Percentiles rank a stretch among this genome's conserved stretches.
Conservation (phyloP, 2,888 invertebrate species). For the Theretra japonica region DNA sequence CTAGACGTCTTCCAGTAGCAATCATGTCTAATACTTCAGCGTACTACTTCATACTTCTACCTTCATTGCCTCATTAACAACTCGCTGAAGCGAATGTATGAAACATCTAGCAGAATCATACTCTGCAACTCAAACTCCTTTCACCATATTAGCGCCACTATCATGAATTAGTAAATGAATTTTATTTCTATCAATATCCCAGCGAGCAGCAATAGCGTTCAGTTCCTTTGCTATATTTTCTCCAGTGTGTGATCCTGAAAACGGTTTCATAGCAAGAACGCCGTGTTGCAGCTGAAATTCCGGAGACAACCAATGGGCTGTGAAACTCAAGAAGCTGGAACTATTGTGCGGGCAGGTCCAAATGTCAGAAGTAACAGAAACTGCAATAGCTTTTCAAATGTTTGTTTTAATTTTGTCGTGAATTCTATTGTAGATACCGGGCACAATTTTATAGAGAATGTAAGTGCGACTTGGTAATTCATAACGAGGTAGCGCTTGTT, state of each 20-base stretch:
- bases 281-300: constrained; percentile 43
- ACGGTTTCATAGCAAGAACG: constrained; percentile 46
- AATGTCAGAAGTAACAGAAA: constrained; percentile 48
- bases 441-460: constrained; percentile 39
- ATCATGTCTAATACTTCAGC: constrained; percentile 44
- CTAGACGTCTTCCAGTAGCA: constrained; percentile 47
- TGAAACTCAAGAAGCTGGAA: constrained; percentile 42
- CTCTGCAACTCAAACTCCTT: constrained; percentile 43
- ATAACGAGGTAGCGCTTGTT: constrained; percentile 45
- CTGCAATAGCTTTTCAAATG: constrained; percentile 40
- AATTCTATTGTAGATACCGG: constrained; percentile 42
- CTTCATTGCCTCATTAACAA: constrained; percentile 45
- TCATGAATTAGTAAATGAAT: no score
- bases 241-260: constrained; percentile 42
- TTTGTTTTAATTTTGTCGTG: constrained; percentile 41
- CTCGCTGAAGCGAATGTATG: constrained; percentile 48
- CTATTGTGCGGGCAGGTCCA: constrained; percentile 46
- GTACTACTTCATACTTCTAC: no score
- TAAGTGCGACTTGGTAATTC: constrained; percentile 43
- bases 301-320: constrained; percentile 44
- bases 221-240: constrained; percentile 52
- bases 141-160: constrained; percentile 51
- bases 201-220: constrained; percentile 41
- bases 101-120: constrained; percentile 49
- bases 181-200: constrained; percentile 49